A percentile compares a stretch with the other conserved stretches of the same genome.
These are phyloP conservation scores for Podarcis cretensis DNA, from an alignment of 2,113 vertebrate genomes.

Conservation along the genomic window DNA sequence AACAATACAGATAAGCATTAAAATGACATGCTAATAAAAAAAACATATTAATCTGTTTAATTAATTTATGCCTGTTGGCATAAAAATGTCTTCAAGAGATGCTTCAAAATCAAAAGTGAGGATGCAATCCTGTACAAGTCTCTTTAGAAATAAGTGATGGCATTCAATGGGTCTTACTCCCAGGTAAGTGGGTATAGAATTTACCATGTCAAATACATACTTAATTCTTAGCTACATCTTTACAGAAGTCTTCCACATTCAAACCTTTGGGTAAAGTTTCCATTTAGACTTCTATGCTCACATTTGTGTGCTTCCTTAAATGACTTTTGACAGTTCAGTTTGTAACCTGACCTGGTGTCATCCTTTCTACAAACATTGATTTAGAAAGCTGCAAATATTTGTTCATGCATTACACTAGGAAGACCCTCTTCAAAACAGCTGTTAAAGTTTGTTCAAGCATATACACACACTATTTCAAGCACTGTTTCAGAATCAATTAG, in stretches of 20 bases:
- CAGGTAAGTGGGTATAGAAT: too few relatives aligned
- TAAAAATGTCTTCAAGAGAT: too few relatives aligned
- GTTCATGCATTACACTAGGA: background rate
- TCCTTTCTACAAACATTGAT: background rate
- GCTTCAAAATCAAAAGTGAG: too few relatives aligned
- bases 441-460: background rate
- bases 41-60: too few relatives aligned
- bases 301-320: background rate
- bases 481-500: slow-evolving; percentile 22
- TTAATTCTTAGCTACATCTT: background rate
- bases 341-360: background rate
- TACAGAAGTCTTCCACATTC: background rate
- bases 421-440: slow-evolving; percentile 3
- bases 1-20: too few relatives aligned
- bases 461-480: background rate
- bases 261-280: background rate
- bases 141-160: too few relatives aligned
- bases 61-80: too few relatives aligned
- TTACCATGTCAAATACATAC: too few relatives aligned
- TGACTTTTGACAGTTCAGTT: background rate
- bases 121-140: too few relatives aligned
- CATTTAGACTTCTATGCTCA: background rate
- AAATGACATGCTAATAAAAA: too few relatives aligned
- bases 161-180: too few relatives aligned
- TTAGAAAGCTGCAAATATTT: background rate